Evolutionary conservation across 2,888 invertebrate species (phyloP).

Genomic region (Anthophora plumipes): DNA sequence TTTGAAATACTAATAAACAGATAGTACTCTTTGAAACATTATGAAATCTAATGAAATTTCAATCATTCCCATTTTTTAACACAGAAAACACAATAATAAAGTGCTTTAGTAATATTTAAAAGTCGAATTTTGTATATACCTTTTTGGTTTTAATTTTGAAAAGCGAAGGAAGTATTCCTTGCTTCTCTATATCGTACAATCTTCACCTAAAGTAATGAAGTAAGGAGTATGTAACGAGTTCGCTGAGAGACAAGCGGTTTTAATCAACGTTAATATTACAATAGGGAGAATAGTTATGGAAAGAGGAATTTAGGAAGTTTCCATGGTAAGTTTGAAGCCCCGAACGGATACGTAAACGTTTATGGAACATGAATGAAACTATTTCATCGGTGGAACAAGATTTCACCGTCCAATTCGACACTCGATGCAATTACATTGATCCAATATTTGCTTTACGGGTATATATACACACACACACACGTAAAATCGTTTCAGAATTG

Average conservation of each 20-base stretch:
- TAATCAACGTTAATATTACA: background rate
- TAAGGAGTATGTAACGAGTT: background rate
- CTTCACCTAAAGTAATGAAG: background rate
- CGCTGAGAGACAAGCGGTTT: background rate
- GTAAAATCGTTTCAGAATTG: background rate
- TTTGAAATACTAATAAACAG: too few relatives aligned
- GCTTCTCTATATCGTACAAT: too few relatives aligned
- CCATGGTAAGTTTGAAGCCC: background rate
- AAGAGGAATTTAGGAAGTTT: background rate
- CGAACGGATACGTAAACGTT: background rate
- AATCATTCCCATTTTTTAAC: too few relatives aligned
- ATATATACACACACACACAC: background rate
- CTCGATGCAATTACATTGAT: constrained; percentile 21
- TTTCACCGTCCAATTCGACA: background rate
- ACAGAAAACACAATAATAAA: too few relatives aligned
- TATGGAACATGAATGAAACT: background rate
- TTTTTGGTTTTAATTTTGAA: too few relatives aligned
- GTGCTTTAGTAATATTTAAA: too few relatives aligned
- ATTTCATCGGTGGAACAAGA: background rate
- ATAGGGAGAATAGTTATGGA: too few relatives aligned
- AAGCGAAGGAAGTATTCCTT: too few relatives aligned
- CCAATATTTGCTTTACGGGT: constrained; percentile 8
- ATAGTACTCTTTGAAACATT: too few relatives aligned
- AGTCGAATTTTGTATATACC: too few relatives aligned
- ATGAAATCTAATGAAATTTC: too few relatives aligned